Evolutionary conservation across 2,888 invertebrate species (phyloP).

Genomic region (Cerastoderma edule): DNA sequence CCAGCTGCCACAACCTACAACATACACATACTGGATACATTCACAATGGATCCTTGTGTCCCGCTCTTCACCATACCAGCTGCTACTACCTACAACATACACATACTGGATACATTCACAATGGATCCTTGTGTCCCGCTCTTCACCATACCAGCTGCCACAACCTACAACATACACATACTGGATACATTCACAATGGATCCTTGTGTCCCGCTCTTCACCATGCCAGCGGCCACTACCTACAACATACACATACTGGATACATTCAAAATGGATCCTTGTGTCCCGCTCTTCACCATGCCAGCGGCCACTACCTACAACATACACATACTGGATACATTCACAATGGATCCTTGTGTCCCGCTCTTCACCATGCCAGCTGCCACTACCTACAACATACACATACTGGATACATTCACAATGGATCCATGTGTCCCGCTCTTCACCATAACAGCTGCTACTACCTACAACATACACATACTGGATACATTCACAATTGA

Average conservation of each 20-base stretch:
- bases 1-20: slow-evolving; percentile 89
- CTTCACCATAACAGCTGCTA: slow-evolving; percentile 90
- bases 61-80: slow-evolving; percentile 89
- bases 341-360: slow-evolving; percentile 88
- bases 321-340: too few relatives aligned
- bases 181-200: too few relatives aligned
- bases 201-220: slow-evolving; percentile 89
- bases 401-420: too few relatives aligned
- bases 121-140: slow-evolving; percentile 89
- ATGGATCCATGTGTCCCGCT: slow-evolving; percentile 89
- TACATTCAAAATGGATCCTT: too few relatives aligned
- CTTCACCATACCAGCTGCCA: slow-evolving; percentile 90
- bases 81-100: slow-evolving; percentile 88
- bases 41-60: slow-evolving; percentile 88
- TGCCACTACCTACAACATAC: slow-evolving; percentile 88
- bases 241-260: too few relatives aligned
- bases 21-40: too few relatives aligned
- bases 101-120: too few relatives aligned
- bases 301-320: slow-evolving; percentile 89
- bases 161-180: slow-evolving; percentile 86
- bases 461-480: slow-evolving; percentile 86
- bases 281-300: slow-evolving; percentile 89
- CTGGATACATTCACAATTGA: too few relatives aligned
- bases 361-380: slow-evolving; percentile 89
- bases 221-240: slow-evolving; percentile 90